Base-by-base conservation (phyloP, 1,140 invertebrate genomes). In the Meteorus sp. region DNA sequence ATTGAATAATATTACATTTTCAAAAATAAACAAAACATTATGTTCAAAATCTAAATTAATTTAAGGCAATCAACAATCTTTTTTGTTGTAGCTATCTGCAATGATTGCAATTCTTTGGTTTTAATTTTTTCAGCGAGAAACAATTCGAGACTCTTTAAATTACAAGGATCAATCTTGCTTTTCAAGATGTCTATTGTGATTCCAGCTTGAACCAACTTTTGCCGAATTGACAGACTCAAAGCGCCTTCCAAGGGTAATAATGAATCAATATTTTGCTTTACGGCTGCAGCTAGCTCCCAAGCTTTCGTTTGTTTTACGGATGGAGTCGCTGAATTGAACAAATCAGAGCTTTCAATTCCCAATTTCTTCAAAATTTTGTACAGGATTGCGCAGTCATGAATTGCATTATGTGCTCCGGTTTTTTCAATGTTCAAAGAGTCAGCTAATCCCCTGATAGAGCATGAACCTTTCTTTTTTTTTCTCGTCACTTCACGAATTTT, bases 391-490 rank as follows among this genome's bases (percentile, higher is more conserved):
- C 35, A 37, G 15, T 37, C 35, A 11, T 37, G 0, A 37, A 37
- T 43, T 43, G 39, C 39, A 43, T 43, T 43, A 43, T 43, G 39
- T 43, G 15, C 39, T 43, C 39, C 39, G 20, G 1, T 4, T 43
- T 19, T 43, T 5, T 3, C n/a, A 43, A 43, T 43, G 6, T 43
- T 43, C 4, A 43, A 43, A 2, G 20, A n/a, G 1, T 43, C 39
- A 43, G 39, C 39, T 9, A 17, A 17, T 43, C 39, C 39, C 2
- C n/a, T 19, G 8, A 43, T 43, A 2, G 39, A 5, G 15, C 39
- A 43, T 43, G 39, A 43, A 43, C 39, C 39, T 43, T 43, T 43
- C 20, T 43, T 43, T 43, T 45, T 23, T n/a, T 29, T 4, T 5
- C 4, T 17, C 0, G 43, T 45, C 13, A 13, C 2, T 45, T 7